A percentile compares a stretch with the other conserved stretches of the same genome.
phyloP scores from a whole-genome alignment of 1,140 invertebrate species.

The Papilio helenus region DNA sequence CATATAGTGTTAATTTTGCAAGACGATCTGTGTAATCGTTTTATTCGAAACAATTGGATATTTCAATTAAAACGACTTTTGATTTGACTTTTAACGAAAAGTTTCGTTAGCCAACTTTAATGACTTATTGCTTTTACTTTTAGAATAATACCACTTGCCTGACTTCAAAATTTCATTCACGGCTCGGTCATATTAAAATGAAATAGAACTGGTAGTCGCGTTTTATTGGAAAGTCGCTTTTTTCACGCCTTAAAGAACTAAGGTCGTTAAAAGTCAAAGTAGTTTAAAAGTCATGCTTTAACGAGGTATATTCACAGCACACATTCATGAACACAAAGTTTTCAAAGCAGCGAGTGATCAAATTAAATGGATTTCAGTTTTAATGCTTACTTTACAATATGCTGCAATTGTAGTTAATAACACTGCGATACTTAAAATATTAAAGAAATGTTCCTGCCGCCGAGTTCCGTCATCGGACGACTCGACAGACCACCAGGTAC shows the following conservation, averaged over 20 bases:
- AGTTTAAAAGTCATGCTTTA: neutral
- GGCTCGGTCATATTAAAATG: neutral
- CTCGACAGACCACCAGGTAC: too few species aligned
- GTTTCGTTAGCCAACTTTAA: neutral
- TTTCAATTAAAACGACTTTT: too few species aligned
- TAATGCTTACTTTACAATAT: neutral
- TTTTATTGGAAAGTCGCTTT: slow-evolving; percentile 1
- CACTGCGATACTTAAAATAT: too few species aligned
- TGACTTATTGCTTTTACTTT: neutral
- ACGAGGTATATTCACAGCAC: neutral
- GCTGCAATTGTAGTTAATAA: neutral
- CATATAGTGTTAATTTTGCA: too few species aligned
- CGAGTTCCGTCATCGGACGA: too few species aligned
- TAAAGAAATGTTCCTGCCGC: too few species aligned
- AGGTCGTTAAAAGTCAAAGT: slow-evolving; percentile 18
- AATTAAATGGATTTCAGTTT: neutral
- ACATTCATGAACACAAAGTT: neutral
- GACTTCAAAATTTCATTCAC: neutral
- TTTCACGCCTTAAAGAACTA: slow-evolving; percentile 9
- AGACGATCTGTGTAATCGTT: too few species aligned
- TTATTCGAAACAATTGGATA: too few species aligned
- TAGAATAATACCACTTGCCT: neutral
- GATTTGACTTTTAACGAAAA: neutral
- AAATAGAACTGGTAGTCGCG: neutral
- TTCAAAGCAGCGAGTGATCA: neutral